phyloP scores from a whole-genome alignment of 2,797 vertebrate species.

The Limnodromus scolopaceus region DNA sequence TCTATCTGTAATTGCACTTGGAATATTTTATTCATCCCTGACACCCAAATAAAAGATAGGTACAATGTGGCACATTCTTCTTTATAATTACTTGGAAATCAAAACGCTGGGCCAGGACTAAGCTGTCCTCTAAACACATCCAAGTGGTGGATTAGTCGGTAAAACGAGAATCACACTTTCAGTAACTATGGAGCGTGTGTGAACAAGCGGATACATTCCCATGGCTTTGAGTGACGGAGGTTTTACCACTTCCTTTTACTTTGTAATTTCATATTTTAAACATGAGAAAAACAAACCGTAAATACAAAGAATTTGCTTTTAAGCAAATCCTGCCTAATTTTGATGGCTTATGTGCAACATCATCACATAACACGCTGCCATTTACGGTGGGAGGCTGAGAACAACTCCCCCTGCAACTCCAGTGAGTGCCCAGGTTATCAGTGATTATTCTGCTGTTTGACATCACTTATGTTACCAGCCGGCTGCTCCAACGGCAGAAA shows the following conservation, averaged over 20 bases:
- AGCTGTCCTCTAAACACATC: conserved; percentile 67
- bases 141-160: conserved; percentile 74
- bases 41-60: conserved; percentile 3
- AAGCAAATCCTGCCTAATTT: conserved; percentile 75
- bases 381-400: not conserved
- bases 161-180: conserved; percentile 77
- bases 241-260: conserved; percentile 77
- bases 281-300: conserved; percentile 70
- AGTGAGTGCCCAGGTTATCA: not conserved
- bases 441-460: not conserved
- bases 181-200: conserved; percentile 68
- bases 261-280: conserved; percentile 78
- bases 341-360: conserved; percentile 51
- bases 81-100: conserved; percentile 67
- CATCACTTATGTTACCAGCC: not conserved
- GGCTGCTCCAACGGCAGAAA: not conserved
- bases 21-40: not conserved
- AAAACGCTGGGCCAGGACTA: conserved; percentile 57
- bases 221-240: conserved; percentile 61
- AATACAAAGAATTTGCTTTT: conserved; percentile 75
- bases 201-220: conserved; percentile 70
- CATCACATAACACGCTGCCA: conserved; percentile 39
- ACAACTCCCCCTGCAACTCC: not conserved
- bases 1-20: not conserved
- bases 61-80: not conserved